A percentile compares a stretch with the other conserved stretches of the same genome.
Conservation (phyloP, 2,797 vertebrate species). For the Botia almorhae region DNA sequence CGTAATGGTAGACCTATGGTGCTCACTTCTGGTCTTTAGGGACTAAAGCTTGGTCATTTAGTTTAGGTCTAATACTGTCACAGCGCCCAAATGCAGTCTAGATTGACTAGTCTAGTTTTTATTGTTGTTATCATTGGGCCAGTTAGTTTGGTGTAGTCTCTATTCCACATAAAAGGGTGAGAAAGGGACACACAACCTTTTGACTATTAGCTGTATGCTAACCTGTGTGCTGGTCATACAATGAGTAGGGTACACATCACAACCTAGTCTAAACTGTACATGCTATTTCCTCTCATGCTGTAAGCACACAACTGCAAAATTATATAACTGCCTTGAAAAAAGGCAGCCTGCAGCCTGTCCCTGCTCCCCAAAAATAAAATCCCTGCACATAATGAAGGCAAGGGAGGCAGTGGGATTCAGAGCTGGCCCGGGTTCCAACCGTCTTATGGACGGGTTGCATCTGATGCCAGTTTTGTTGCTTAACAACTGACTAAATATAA, state of each 20-base stretch:
- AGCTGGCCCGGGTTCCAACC: conserved; percentile 75
- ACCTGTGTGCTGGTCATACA: neutral
- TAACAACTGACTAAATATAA: no score
- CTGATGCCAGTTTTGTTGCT: neutral
- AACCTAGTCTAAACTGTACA: conserved; percentile 60
- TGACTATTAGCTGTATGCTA: neutral
- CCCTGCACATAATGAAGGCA: conserved; percentile 74
- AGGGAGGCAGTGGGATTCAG: conserved; percentile 63
- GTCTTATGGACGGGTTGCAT: conserved; percentile 34
- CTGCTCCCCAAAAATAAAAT: conserved; percentile 68
- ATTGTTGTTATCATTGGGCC: neutral
- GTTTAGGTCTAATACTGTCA: conserved; percentile 61
- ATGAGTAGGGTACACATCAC: conserved; percentile 34
- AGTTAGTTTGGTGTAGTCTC: neutral
- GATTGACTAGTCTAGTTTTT: neutral
- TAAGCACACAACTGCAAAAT: conserved; percentile 69
- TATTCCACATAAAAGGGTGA: neutral
- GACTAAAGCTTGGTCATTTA: conserved; percentile 53
- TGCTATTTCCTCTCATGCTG: conserved; percentile 68
- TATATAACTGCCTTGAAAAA: conserved; percentile 74
- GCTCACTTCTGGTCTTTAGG: conserved; percentile 60
- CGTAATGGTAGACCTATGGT: conserved; percentile 43
- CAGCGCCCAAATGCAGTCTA: neutral
- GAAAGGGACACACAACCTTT: neutral
- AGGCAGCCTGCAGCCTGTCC: conserved; percentile 58